Conservation (phyloP, 2,797 vertebrate genomes). For the Rachycentron canadum region DNA sequence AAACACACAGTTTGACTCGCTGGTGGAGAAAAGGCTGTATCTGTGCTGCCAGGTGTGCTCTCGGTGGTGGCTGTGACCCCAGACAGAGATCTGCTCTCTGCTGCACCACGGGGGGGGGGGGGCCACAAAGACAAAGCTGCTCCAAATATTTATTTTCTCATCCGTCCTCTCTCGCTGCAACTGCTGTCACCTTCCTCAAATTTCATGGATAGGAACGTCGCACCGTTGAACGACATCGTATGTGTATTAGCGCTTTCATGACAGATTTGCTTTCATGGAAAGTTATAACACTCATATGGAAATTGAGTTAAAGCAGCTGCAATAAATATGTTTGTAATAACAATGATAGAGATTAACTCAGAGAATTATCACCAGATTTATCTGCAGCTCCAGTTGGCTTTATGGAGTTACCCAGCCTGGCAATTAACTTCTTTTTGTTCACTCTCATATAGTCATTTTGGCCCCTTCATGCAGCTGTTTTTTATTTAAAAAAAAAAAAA, state of each 20-base stretch:
- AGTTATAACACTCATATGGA: neutral
- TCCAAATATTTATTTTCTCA: conserved; percentile 75
- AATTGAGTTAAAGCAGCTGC: neutral
- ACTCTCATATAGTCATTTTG: neutral
- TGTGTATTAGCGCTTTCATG: conserved; percentile 5
- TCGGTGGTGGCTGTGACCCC: conserved; percentile 76
- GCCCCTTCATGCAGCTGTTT: neutral
- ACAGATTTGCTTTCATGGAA: conserved; percentile 26
- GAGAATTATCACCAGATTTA: neutral
- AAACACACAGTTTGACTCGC: conserved; percentile 28
- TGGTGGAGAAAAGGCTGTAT: conserved; percentile 66
- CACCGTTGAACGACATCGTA: conserved; percentile 35
- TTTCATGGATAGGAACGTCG: conserved; percentile 30
- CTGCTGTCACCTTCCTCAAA: conserved; percentile 56
- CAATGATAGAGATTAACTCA: neutral
- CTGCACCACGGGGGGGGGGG: conserved; percentile 58
- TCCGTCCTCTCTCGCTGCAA: conserved; percentile 54
- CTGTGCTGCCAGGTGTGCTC: conserved; percentile 76
- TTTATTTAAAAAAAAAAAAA: neutral
- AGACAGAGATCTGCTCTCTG: conserved; percentile 72
- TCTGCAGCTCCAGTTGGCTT: neutral
- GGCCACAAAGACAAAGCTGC: conserved; percentile 63
- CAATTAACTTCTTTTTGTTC: neutral
- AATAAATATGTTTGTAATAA: neutral
- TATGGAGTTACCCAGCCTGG: neutral